Base-by-base conservation (phyloP, 2,797 vertebrate species). In the Margarornis squamiger region DNA sequence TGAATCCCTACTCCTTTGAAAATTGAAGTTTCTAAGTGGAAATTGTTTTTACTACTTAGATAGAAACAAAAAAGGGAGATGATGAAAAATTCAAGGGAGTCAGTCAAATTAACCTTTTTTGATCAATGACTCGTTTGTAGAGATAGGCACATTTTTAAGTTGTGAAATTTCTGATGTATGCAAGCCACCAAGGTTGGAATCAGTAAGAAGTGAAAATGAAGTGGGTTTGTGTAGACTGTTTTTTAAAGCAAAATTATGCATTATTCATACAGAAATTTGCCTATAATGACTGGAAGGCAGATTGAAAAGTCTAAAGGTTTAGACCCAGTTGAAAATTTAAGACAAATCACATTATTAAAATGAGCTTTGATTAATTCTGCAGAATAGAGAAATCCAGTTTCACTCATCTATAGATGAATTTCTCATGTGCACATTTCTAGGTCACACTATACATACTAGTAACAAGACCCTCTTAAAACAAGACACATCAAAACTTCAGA, bases 241-340 rank as follows among this genome's bases (percentile, higher is more conserved):
- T 92, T 87, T 82, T 82, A 94, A 88, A 95, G 70, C 52, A 79
- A 88, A 93, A 74, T 26, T 59, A 80, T 73, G 54, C 73, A 95
- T 91, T 96, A 97, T 94, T 96, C 84, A 96, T 82, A 77, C 22
- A 67, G 49, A 93, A 94, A 94, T 85, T 63, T 92, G 54, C 59
- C 81, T 91, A 58, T 49, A 90, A 86, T 84, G 59, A 89, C 86
- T 39, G 36, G 70, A 91, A 93, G 89, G 75, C 63, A 95, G 68
- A 92, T 3, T 57, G 79, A 80, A 72, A 87, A 91, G 45, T 61
- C 81, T 85, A 86, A 85, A 83, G 57, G 80, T 86, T 96, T 83
- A 88, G 68, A 95, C 34, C 29, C 2, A 0, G 55, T 30, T 82
- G 80, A 82, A 95, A 93, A 87, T 76, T 71, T 92, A 91, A 92